Evolutionary conservation across 2,888 invertebrate species (phyloP), one percentile per base, ranked within the genome.

Genomic region (Dermolepida albohirtum): DNA sequence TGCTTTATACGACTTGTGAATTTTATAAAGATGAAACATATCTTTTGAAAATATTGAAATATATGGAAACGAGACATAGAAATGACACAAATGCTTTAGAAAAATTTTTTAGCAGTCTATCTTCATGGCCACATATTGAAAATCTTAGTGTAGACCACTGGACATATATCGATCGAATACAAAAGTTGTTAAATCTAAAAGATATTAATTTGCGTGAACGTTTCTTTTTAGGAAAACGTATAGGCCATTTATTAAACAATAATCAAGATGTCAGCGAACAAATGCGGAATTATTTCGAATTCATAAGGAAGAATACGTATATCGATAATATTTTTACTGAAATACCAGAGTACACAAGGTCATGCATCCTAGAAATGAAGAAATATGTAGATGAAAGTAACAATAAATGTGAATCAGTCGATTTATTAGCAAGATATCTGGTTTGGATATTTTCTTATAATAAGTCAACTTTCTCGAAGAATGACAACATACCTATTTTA

Each of bases 141-240:
- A 29, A 14, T 16, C 62, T 67, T 5, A 50, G 52, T 34, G 27
- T n/a, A 43, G 51, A 62, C 39, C 67, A 67, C 16, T 67, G 67
- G 67, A 43, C n/a, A 12, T 22, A 6, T 40, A 51, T 67, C 5
- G 34, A 64, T 64, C 27, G 27, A 10, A 43, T 57, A 5, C 11
- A 44, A 22, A 64, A 52, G 41, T 40, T 64, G 16, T 41, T 52
- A 64, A 51, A 7, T 41, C n/a, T 41, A 22, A 39, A 51, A 50
- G 22, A 41, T 22, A 40, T 29, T 11, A 11, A 5, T 11, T n/a
- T 43, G 12, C 0, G 14, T 22, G 40, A 29, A 17, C 7, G 6
- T 14, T 27, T 40, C 40, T 8, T 22, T 7, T 41, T 64, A 7
- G 27, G 7, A 10, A 43, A 52, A 64, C 40, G 51, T 7, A 64